Evolutionary conservation across 2,113 vertebrate species (phyloP), one percentile per base, ranked within the genome.

Genomic region (Cygnus buccinator): DNA sequence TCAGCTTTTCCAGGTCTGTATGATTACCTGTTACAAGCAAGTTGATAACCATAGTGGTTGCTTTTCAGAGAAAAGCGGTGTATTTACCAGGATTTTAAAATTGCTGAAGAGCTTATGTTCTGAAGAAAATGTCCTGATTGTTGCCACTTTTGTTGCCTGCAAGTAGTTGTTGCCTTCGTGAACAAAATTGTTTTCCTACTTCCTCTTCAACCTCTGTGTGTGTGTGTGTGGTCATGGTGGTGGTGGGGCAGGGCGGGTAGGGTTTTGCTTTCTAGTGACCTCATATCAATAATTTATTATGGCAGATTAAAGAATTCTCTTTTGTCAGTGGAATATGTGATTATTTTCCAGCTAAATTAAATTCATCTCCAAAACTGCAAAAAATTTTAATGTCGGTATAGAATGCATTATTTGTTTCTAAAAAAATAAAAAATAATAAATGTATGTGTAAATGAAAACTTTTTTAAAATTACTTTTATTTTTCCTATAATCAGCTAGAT

Each of bases 311-410:
- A 81, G 90, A 84, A n/a, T 94, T 82, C 28, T 82, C 17, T 20
- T 88, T 55, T 92, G 7, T 83, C 16, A 94, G 5, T 37, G 48
- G 66, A 95, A 25, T 81, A 80, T 76, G 57, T 95, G 6, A 59
- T 95, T 85, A 50, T 94, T 62, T 92, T 94, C 74, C 37, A 90
- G 58, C 43, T 97, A 79, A 94, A 84, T 90, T 48, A 93, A 96
- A 78, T 70, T 50, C 8, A 54, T 86, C 52, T 90, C 26, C 79
- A 92, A 92, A 93, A 33, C 22, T 70, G 7, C 48, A 7, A 63
- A 26, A 55, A 55, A 95, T 96, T 96, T 92, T 58, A 70, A 13
- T 85, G 66, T 55, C 61, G 41, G 10, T 89, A 6, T 31, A 83
- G 52, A 94, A 46, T 75, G 13, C 0, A 0, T 66, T 50, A n/a